Percentiles rank a stretch among this genome's conserved stretches.
These are phyloP conservation scores for Paracanthobrama guichenoti DNA, from an alignment of 2,113 vertebrate species.

Conservation along the genomic window DNA sequence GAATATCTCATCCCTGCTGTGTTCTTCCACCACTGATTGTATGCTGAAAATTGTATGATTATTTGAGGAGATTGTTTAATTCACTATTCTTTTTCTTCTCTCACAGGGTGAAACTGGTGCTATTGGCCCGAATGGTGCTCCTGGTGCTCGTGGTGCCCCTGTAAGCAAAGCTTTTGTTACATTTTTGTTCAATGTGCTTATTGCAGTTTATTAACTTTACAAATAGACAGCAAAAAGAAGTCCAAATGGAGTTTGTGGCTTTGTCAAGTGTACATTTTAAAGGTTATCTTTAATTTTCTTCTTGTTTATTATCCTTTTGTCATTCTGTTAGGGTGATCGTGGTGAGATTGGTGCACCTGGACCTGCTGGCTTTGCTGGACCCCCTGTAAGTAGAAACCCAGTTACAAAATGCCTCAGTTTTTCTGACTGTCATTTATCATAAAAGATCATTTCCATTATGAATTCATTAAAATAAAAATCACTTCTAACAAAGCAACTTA, in stretches of 20 bases:
- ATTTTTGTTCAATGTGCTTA: not conserved
- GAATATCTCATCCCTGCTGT: constrained; percentile 49
- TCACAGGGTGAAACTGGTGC: constrained; percentile 89
- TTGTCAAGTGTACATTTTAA: not conserved
- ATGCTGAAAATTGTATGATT: not conserved
- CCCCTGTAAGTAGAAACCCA: constrained; percentile 85
- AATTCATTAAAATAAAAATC: not conserved
- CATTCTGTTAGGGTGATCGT: constrained; percentile 84
- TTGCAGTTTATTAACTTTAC: not conserved
- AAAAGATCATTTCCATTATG: not conserved
- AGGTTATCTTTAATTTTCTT: not conserved
- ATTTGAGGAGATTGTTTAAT: not conserved
- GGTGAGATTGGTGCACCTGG: constrained; percentile 92
- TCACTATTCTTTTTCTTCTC: constrained; percentile 19
- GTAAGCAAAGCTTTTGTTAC: constrained; percentile 74
- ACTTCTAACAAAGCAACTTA: not conserved
- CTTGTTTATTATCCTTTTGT: constrained; percentile 25
- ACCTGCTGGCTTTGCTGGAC: constrained; percentile 96
- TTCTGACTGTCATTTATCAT: not conserved
- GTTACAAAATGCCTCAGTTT: not conserved
- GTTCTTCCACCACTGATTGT: not conserved
- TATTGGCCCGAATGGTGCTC: constrained; percentile 80
- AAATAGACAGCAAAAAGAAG: not conserved
- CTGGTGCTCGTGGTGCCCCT: constrained; percentile 88
- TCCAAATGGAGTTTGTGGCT: not conserved